phyloP scores from a whole-genome alignment of 2,888 invertebrate species.

The Myopa tessellatipennis region DNA sequence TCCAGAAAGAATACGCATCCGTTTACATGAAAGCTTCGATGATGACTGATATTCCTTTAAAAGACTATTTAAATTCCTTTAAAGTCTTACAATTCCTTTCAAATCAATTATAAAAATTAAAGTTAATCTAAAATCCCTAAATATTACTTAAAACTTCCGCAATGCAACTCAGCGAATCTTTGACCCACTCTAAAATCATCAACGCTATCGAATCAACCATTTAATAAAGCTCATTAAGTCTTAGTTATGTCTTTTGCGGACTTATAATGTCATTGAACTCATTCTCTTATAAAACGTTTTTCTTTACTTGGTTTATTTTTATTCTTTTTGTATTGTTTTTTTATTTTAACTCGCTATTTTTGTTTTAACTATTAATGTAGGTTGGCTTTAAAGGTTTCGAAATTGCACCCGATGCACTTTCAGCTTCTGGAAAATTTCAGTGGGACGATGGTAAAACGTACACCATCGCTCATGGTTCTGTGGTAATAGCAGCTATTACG shows the following conservation, averaged over 20 bases:
- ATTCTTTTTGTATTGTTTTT: neutral
- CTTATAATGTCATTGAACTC: conserved; percentile 45
- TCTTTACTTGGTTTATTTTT: conserved; percentile 21
- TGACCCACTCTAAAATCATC: conserved; percentile 53
- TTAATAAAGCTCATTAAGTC: conserved; percentile 2
- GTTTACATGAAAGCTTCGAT: too few species aligned
- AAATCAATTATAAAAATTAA: neutral
- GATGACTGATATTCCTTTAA: too few species aligned
- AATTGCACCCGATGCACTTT: conserved; percentile 75
- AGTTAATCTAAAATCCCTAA: neutral
- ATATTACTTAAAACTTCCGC: conserved; percentile 50
- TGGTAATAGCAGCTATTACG: conserved; percentile 97
- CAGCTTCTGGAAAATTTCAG: conserved; percentile 78
- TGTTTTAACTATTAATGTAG: conserved; percentile 68
- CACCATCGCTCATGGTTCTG: conserved; percentile 86
- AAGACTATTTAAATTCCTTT: too few species aligned
- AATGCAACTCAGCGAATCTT: conserved; percentile 43
- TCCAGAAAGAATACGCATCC: too few species aligned
- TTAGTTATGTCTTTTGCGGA: neutral
- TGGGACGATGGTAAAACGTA: conserved; percentile 84
- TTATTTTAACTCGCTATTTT: conserved; percentile 26
- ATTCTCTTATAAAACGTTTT: neutral
- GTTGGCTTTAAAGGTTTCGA: conserved; percentile 94
- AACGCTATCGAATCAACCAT: neutral
- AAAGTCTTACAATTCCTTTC: too few species aligned